Percentiles rank a stretch among this genome's conserved stretches.
Evolutionary conservation across 2,888 invertebrate genomes (phyloP).

Genomic region (Yponomeuta malinellus): DNA sequence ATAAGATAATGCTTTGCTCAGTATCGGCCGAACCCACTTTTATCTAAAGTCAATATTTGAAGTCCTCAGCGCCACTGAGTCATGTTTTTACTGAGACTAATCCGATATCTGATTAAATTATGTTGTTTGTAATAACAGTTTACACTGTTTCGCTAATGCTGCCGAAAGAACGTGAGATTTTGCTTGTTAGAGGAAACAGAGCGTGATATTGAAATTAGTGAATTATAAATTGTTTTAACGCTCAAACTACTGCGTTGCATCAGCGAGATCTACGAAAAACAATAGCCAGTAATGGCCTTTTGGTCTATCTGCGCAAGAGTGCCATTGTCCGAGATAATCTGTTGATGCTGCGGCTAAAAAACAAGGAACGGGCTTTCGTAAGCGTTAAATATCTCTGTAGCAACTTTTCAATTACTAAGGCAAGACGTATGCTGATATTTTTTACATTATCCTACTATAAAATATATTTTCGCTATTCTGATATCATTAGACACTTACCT

Average conservation of each 20-base stretch:
- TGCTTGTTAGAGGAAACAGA: constrained; percentile 20
- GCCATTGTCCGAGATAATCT: constrained; percentile 53
- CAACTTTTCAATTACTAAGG: not conserved
- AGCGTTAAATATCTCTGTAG: not conserved
- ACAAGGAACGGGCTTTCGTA: constrained; percentile 16
- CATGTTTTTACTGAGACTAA: not conserved
- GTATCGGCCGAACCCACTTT: not conserved
- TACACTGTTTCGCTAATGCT: not conserved
- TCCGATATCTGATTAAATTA: not conserved
- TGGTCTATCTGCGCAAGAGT: constrained; percentile 52
- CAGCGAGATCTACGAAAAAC: constrained; percentile 55
- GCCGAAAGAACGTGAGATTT: constrained; percentile 21
- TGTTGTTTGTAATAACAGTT: not conserved
- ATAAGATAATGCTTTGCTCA: not conserved
- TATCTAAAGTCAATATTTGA: constrained; percentile 6
- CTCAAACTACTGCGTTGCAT: constrained; percentile 43
- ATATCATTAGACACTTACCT: too few species aligned
- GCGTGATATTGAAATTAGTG: constrained; percentile 30
- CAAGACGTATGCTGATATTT: too few species aligned
- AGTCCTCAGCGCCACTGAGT: not conserved
- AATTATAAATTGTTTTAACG: constrained; percentile 35
- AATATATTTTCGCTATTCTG: too few species aligned
- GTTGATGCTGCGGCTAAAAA: constrained; percentile 8
- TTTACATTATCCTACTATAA: too few species aligned
- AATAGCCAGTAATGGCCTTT: constrained; percentile 60